Evolutionary conservation across 1,140 invertebrate genomes (phyloP).

Genomic region (Antheraea pernyi): DNA sequence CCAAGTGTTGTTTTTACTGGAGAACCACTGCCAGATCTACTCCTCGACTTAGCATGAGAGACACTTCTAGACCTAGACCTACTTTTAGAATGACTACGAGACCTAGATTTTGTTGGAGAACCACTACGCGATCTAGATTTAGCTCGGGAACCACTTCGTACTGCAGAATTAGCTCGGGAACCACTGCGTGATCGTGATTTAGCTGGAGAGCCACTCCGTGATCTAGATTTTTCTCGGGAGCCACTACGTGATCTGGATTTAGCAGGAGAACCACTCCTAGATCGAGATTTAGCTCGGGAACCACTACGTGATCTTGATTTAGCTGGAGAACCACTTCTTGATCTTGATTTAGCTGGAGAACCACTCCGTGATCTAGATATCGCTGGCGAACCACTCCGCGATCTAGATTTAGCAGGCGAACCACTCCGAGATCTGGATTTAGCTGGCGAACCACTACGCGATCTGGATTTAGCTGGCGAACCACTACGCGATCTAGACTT

Average conservation of each 20-base stretch:
- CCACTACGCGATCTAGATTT: constrained; percentile 18
- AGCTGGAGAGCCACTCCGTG: constrained; percentile 17
- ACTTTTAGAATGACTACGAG: constrained; percentile 25
- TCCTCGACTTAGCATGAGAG: constrained; percentile 7
- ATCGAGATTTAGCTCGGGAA: constrained; percentile 19
- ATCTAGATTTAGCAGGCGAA: constrained; percentile 32
- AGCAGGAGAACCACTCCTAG: constrained; percentile 32
- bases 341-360: constrained; percentile 21
- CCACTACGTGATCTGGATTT: constrained; percentile 21
- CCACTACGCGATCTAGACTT: constrained; percentile 36
- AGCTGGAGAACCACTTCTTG: constrained; percentile 21
- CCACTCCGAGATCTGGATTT: constrained; percentile 34
- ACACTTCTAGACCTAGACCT: constrained; percentile 25
- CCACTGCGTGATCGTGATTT: constrained; percentile 32
- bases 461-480: constrained; percentile 30
- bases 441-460: constrained; percentile 24
- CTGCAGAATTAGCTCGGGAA: constrained; percentile 13
- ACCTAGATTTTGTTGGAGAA: constrained; percentile 20
- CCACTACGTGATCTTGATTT: constrained; percentile 18
- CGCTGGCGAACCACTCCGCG: constrained; percentile 25
- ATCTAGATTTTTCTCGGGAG: constrained; percentile 20
- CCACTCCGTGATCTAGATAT: constrained; percentile 20
- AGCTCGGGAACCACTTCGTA: constrained; percentile 15
- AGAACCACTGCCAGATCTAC: constrained; percentile 10
- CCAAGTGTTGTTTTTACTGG: background rate